Evolutionary conservation across 2,113 vertebrate species (phyloP).

Genomic region (Turdus rufiventris): DNA sequence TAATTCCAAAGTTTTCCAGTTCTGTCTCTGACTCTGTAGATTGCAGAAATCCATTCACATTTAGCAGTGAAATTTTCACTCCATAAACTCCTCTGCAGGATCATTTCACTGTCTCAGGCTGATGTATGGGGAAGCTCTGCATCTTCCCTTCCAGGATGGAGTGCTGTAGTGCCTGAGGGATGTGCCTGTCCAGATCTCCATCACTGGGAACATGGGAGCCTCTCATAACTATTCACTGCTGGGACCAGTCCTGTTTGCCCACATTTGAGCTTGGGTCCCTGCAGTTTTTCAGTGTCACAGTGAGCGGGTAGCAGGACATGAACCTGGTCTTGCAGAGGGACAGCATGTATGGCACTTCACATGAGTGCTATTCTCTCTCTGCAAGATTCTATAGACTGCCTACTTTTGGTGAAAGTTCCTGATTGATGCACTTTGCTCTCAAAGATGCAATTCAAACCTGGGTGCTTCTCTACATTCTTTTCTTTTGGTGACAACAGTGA

Average conservation of each 20-base stretch:
- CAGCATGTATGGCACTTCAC: fast-evolving
- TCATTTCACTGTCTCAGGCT: neutral
- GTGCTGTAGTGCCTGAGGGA: fast-evolving
- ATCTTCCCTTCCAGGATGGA: neutral
- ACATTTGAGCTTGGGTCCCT: neutral
- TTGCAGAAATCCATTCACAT: neutral
- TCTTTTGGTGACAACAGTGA: neutral
- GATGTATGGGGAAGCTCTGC: fast-evolving
- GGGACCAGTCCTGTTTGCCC: neutral
- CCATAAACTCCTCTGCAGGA: neutral
- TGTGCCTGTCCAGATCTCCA: neutral
- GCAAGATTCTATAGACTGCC: neutral
- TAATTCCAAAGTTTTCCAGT: neutral
- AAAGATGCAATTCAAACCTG: neutral
- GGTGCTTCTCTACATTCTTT: neutral
- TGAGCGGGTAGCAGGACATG: neutral
- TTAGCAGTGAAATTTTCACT: neutral
- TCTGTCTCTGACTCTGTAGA: neutral
- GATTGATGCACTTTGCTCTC: neutral
- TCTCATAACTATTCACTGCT: neutral
- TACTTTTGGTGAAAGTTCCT: neutral
- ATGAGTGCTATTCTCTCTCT: neutral
- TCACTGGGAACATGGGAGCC: neutral
- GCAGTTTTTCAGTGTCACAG: neutral
- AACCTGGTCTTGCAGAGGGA: neutral